A percentile compares a stretch with the other conserved stretches of the same genome.
Evolutionary conservation across 2,113 vertebrate species (phyloP).

Genomic region (Rhinolophus ferrumequinum): DNA sequence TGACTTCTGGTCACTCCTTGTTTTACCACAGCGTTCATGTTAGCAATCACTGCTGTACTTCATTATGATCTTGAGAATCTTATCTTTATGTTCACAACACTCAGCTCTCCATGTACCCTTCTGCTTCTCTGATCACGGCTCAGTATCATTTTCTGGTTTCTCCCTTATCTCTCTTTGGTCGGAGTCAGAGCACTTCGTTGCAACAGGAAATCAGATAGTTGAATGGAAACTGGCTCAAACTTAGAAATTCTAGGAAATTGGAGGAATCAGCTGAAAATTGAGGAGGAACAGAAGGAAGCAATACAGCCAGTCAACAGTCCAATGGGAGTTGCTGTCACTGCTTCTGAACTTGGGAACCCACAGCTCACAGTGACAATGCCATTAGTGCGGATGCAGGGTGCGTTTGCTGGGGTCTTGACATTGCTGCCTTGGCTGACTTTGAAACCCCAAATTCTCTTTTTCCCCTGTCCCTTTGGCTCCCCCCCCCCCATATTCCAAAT

Average conservation of each 20-base stretch:
- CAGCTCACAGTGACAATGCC: not conserved
- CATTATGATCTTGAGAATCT: not conserved
- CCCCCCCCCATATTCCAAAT: not conserved
- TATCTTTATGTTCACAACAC: not conserved
- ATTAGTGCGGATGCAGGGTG: not conserved
- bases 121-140: not conserved
- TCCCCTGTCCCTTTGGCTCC: not conserved
- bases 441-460: not conserved
- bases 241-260: not conserved
- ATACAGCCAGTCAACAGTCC: not conserved
- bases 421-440: not conserved
- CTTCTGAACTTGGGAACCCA: not conserved
- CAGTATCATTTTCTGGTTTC: not conserved
- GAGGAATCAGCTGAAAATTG: not conserved
- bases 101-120: not conserved
- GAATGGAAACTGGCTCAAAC: not conserved
- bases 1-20: not conserved
- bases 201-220: not conserved
- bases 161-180: not conserved
- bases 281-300: not conserved
- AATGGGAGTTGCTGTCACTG: not conserved
- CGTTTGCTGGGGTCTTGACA: not conserved
- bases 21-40: not conserved
- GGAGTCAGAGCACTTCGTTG: not conserved
- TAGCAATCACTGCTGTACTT: not conserved